Evolutionary conservation across 2,888 invertebrate genomes (phyloP), one percentile per base, ranked within the genome.

Genomic region (Melinaea marsaeus): DNA sequence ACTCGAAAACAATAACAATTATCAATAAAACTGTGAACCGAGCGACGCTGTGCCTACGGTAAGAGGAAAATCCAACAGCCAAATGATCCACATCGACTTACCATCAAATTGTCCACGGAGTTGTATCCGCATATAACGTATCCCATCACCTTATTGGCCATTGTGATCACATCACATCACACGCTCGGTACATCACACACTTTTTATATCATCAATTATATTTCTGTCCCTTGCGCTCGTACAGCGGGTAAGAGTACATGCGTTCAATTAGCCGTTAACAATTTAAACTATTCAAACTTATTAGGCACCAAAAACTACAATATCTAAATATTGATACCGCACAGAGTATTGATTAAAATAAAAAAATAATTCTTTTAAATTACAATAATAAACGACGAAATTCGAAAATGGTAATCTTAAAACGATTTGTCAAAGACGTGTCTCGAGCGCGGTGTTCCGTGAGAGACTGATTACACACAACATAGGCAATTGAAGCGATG

Each of bases 71-170:
- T 32, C 2, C 6, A 22, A 47, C 13, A n/a, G 48, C 13, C 7
- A 11, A 48, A n/a, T 32, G 3, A 51, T 9, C 22, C 1, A 9
- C 4, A 22, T 9, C 22, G 51, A 82, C 88, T 92, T 79, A 93
- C 93, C 92, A 91, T 75, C 54, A 91, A 75, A 83, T 92, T 92
- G 76, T 93, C 92, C 72, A 92, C 91, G 62, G 93, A 92, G 74
- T 90, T 91, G 74, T 92, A 92, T 69, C 93, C 93, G 83, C 93
- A 93, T 74, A 91, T 91, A 65, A 92, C 92, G 73, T 93, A 92
- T 72, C 92, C 92, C 86, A 92, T 86, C 76, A 92, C 86, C 69
- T 84, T 80, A 73, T 88, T 91, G 65, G 91, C 88, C 91, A 91
- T 91, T 11, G 51, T 59, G 32, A 64, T 47, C 63, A 64, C 63